These are phyloP conservation scores for Amphiura filiformis DNA, from an alignment of 35 echinoderm and acorn worm species.

Conservation along the genomic window DNA sequence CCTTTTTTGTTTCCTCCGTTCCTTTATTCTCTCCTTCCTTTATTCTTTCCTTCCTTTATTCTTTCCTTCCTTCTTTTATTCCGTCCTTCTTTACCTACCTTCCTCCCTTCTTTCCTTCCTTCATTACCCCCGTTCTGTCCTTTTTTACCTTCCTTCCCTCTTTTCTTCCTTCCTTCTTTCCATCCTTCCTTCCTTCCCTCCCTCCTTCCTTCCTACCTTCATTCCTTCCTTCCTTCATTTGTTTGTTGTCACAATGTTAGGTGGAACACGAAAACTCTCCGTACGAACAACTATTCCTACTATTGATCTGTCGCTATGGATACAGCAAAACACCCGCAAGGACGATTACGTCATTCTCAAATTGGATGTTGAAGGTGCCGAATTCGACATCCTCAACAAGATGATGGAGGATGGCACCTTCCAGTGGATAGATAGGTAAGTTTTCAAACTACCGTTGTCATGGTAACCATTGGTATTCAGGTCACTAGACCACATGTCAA, in stretches of 20 bases:
- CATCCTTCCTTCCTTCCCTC: no score
- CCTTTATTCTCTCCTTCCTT: no score
- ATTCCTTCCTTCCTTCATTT: no score
- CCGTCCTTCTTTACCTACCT: no score
- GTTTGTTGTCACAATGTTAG: neutral
- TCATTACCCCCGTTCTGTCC: no score
- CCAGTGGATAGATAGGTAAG: constrained; percentile 56
- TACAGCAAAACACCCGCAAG: constrained; percentile 1
- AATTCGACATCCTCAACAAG: constrained; percentile 31
- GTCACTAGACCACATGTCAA: neutral
- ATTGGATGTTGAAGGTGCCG: constrained; percentile 50
- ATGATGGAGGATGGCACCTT: constrained; percentile 35
- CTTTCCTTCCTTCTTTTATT: no score
- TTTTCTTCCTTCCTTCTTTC: no score
- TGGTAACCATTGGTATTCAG: neutral
- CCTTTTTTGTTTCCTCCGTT: no score
- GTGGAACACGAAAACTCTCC: constrained; percentile 17
- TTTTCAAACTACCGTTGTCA: neutral
- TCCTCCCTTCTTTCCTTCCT: no score
- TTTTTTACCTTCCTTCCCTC: no score
- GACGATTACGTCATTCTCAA: constrained; percentile 55
- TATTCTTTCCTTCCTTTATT: no score
- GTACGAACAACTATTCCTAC: constrained; percentile 22
- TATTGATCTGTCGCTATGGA: constrained; percentile 47
- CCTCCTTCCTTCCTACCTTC: no score